Evolutionary conservation across 2,113 vertebrate species (phyloP), one percentile per base, ranked within the genome.

Genomic region (Cebus imitator): DNA sequence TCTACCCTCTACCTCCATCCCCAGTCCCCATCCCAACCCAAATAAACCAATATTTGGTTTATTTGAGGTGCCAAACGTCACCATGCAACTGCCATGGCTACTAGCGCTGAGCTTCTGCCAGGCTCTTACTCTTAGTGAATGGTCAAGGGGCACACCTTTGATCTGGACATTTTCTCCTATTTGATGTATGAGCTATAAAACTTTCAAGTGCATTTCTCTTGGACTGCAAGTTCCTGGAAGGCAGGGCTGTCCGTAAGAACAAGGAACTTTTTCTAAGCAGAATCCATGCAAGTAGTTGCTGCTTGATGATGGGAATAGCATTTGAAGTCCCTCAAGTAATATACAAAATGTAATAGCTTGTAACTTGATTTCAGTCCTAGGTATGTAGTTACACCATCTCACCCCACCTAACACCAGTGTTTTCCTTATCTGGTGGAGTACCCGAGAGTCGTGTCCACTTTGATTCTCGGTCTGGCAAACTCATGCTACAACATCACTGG

Each of bases 201-300:
- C 40, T 64, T 92, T 75, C 21, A 76, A 32, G 50, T 43, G 8
- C 18, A 80, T 91, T 87, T 85, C 37, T 84, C 40, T 68, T 66
- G 75, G 80, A 94, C 11, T 73, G 6, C 23, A 85, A 82, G 72
- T 76, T 87, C 92, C 50, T 75, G 73, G 87, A 93, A 95, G 82
- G 57, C 35, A 61, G 76, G 61, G 20, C 85, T 92, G 4, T 35
- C 43, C 8, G 11, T 48, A 94, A 95, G 25, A 40, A 55, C 8
- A 20, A 55, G 21, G 81, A 79, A 37, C 10, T n/a, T 87, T 93
- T 78, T 95, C 75, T 75, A 52, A 20, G 64, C 86, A 91, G 61
- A 83, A 66, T 61, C 30, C 40, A 52, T 12, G 8, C 5, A 92
- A 78, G 23, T 35, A 52, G 93, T 72, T 87, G 45, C 3, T 23